Conservation (phyloP, 2,888 invertebrate genomes). For the Tipula lateralis region DNA sequence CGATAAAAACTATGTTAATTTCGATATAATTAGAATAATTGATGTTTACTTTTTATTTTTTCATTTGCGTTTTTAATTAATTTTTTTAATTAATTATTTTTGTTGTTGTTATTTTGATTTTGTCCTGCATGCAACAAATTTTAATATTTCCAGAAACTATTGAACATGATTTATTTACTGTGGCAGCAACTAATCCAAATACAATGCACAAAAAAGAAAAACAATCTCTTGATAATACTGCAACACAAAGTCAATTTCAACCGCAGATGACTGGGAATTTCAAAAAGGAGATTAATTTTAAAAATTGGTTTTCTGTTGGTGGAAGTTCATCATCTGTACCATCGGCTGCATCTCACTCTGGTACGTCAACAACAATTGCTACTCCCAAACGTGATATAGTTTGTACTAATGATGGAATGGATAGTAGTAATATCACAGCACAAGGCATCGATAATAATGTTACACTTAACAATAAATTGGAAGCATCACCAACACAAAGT, state of each 20-base stretch:
- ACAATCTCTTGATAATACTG: constrained; percentile 31
- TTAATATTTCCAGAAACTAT: constrained; percentile 36
- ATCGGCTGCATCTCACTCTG: neutral
- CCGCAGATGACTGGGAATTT: constrained; percentile 32
- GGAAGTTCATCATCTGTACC: constrained; percentile 28
- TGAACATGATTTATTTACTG: constrained; percentile 37
- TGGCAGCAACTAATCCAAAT: constrained; percentile 35
- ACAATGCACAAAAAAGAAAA: constrained; percentile 30
- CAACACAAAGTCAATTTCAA: constrained; percentile 35
- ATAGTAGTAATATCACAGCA: neutral
- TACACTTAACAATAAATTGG: neutral
- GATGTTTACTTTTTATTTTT: neutral
- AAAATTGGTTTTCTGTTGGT: constrained; percentile 41
- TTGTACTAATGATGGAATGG: constrained; percentile 9
- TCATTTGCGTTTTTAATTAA: neutral
- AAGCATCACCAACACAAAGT: constrained; percentile 41
- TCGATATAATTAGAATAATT: neutral
- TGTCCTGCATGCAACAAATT: neutral
- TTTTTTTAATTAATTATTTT: constrained; percentile 20
- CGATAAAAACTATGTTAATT: neutral
- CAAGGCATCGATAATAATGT: neutral
- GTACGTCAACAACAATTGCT: neutral
- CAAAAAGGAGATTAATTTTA: constrained; percentile 40
- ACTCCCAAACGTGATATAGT: constrained; percentile 3
- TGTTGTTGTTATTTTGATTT: constrained; percentile 31